A percentile compares a stretch with the other conserved stretches of the same genome.
Evolutionary conservation across 2,113 vertebrate species (phyloP).

Genomic region (Otocyon megalotis): DNA sequence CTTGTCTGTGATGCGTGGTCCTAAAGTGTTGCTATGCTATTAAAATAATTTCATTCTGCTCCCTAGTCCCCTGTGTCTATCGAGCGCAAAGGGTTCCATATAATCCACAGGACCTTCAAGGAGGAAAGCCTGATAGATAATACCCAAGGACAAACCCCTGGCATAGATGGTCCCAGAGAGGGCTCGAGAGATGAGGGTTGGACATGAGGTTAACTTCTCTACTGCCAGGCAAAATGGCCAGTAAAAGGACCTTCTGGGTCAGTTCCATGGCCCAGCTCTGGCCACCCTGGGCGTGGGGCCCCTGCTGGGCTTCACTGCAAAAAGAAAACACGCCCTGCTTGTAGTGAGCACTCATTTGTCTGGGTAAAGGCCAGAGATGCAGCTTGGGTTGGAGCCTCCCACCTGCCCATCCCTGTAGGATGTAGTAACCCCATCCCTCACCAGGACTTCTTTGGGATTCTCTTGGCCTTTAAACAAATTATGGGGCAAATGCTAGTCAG

Average conservation of each 20-base stretch:
- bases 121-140: accelerated
- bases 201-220: background rate
- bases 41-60: constrained; percentile 88
- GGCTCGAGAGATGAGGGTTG: background rate
- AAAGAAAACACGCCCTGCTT: background rate
- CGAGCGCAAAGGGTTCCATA: background rate
- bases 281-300: background rate
- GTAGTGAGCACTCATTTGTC: background rate
- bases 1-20: constrained; percentile 83
- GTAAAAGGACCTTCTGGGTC: background rate
- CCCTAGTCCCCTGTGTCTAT: background rate
- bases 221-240: too few species aligned
- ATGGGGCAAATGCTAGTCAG: accelerated
- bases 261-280: background rate
- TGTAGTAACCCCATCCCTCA: too few species aligned
- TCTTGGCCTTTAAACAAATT: background rate
- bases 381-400: too few species aligned
- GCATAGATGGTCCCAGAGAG: background rate
- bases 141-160: background rate
- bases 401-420: background rate
- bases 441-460: background rate
- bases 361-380: background rate
- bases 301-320: background rate
- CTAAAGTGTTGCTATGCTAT: constrained; percentile 83
- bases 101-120: background rate